A percentile compares a stretch with the other conserved stretches of the same genome.
Conservation (phyloP, 2,113 vertebrate species). For the Nothobranchius furzeri region DNA sequence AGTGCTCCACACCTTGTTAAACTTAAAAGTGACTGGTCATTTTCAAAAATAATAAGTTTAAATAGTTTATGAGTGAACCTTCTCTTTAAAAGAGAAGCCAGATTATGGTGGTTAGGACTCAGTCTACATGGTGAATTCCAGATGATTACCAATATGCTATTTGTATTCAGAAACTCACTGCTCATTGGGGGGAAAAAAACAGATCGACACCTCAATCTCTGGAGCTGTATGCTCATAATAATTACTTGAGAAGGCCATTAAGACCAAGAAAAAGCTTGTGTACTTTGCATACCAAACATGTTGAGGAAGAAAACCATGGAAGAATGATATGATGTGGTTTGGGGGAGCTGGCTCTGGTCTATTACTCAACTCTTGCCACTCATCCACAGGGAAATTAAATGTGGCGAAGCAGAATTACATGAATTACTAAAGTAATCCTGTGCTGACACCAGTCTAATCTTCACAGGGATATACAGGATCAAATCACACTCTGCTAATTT, state of each 20-base stretch:
- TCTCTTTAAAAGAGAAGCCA: slow-evolving; percentile 7
- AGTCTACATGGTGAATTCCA: slow-evolving; percentile 28
- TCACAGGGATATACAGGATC: slow-evolving; percentile 61
- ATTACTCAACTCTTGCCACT: slow-evolving; percentile 47
- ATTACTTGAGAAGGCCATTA: slow-evolving; percentile 40
- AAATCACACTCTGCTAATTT: slow-evolving; percentile 61
- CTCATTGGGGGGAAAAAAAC: slow-evolving; percentile 19
- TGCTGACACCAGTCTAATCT: slow-evolving; percentile 67
- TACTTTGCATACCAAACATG: slow-evolving; percentile 52
- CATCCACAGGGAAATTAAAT: slow-evolving; percentile 74
- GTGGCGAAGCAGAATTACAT: slow-evolving; percentile 64
- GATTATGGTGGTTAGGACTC: slow-evolving; percentile 33
- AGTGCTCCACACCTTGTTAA: too few relatives aligned
- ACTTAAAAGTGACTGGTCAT: too few relatives aligned
- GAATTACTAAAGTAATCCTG: slow-evolving; percentile 72
- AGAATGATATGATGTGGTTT: slow-evolving; percentile 54
- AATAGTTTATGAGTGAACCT: too few relatives aligned
- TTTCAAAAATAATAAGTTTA: too few relatives aligned
- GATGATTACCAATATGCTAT: slow-evolving; percentile 38
- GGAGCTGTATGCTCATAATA: slow-evolving; percentile 33
- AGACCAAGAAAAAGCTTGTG: slow-evolving; percentile 23
- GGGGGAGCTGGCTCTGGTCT: slow-evolving; percentile 30
- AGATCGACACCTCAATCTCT: slow-evolving; percentile 38
- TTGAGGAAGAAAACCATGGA: slow-evolving; percentile 20
- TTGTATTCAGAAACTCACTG: slow-evolving; percentile 41